These are phyloP conservation scores for Crotalus helleri DNA, from an alignment of 2,113 vertebrate species.

Conservation along the genomic window DNA sequence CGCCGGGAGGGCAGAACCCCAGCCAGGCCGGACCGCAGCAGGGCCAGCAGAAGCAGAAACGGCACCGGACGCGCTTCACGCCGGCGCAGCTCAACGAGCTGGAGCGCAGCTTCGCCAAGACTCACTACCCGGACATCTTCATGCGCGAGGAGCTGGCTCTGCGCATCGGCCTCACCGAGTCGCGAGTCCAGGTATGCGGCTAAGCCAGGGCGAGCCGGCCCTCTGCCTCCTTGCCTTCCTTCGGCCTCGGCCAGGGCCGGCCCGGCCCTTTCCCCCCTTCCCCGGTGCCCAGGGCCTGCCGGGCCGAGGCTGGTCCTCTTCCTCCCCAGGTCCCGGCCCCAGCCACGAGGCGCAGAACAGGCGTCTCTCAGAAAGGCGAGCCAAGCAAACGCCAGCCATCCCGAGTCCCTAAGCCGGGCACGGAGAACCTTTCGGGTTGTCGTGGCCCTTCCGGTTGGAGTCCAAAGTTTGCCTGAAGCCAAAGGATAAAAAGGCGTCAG, in stretches of 20 bases:
- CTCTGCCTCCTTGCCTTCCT: neutral
- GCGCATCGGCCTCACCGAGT: constrained; percentile 92
- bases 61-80: constrained; percentile 94
- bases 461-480: neutral
- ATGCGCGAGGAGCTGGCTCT: constrained; percentile 94
- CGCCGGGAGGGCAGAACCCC: constrained; percentile 73
- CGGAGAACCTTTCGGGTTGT: neutral
- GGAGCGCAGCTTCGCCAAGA: constrained; percentile 95
- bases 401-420: neutral
- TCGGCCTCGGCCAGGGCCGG: neutral
- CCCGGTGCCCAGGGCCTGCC: neutral
- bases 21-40: constrained; percentile 80
- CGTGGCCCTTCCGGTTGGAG: neutral
- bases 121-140: constrained; percentile 96
- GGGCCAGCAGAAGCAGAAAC: constrained; percentile 90
- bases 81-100: constrained; percentile 94
- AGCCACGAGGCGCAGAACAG: neutral
- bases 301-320: neutral
- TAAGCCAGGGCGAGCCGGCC: neutral
- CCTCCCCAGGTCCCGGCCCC: neutral
- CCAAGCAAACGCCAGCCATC: neutral
- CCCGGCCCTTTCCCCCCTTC: fast-evolving
- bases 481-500: neutral
- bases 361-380: neutral
- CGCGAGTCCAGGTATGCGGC: constrained; percentile 87